These are phyloP conservation scores for Nephotettix cincticeps DNA, from an alignment of 1,140 invertebrate species.

Conservation along the genomic window DNA sequence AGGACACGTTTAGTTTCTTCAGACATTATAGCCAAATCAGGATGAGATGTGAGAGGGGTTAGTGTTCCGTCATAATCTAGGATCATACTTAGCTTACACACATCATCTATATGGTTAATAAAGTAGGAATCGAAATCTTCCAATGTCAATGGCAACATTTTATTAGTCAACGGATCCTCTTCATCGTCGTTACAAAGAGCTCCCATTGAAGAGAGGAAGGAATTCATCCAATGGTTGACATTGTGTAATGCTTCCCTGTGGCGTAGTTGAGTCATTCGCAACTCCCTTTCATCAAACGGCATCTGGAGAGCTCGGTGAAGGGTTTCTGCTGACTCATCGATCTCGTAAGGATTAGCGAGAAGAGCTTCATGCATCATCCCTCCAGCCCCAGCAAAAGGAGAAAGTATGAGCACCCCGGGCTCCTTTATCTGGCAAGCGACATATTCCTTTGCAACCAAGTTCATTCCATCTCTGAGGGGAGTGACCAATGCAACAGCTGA, in stretches of 20 bases:
- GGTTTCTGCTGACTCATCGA: conserved; percentile 82
- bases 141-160: conserved; percentile 81
- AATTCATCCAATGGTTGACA: conserved; percentile 87
- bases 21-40: conserved; percentile 82
- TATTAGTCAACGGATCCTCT: conserved; percentile 76
- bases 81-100: conserved; percentile 79
- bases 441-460: conserved; percentile 91
- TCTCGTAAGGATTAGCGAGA: conserved; percentile 88
- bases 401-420: conserved; percentile 84
- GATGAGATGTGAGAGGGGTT: conserved; percentile 85
- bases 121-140: conserved; percentile 87
- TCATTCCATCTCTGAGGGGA: conserved; percentile 88
- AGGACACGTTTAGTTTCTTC: conserved; percentile 82
- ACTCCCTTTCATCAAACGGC: conserved; percentile 83
- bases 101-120: conserved; percentile 82
- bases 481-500: conserved; percentile 84
- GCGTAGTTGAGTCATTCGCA: conserved; percentile 83
- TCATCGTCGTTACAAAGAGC: conserved; percentile 69
- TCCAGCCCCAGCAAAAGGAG: conserved; percentile 86
- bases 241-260: conserved; percentile 78
- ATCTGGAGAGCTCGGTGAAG: conserved; percentile 83
- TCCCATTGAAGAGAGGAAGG: conserved; percentile 84
- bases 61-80: conserved; percentile 90
- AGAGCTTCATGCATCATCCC: conserved; percentile 91
- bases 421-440: conserved; percentile 89